Conservation (phyloP, 1,140 invertebrate genomes). For the Trichonephila inaurata region DNA sequence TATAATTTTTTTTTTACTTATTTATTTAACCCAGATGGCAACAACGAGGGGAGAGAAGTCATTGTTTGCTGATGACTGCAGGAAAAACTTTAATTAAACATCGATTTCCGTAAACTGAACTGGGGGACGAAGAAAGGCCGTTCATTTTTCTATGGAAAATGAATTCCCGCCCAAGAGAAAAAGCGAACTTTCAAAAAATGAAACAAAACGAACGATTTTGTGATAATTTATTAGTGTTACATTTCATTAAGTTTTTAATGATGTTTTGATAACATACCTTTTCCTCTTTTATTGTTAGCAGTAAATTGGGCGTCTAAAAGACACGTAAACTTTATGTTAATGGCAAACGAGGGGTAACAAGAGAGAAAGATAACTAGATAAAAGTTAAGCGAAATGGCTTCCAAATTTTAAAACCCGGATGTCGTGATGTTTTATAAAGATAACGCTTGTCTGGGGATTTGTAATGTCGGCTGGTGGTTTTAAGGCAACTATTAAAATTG, state of each 20-base stretch:
- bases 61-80: neutral
- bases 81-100: conserved; percentile 32
- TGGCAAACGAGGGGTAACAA: neutral
- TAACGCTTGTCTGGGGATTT: neutral
- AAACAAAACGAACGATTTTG: neutral
- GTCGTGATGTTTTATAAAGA: neutral
- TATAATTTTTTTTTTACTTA: neutral
- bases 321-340: conserved; percentile 1
- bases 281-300: neutral
- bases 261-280: conserved; percentile 31
- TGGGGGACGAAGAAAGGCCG: neutral
- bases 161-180: too few relatives aligned
- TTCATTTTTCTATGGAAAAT: neutral
- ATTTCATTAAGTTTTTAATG: conserved; percentile 31
- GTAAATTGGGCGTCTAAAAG: conserved; percentile 25
- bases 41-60: neutral
- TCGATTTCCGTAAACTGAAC: neutral
- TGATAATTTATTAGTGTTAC: conserved; percentile 39
- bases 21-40: neutral
- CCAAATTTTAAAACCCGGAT: conserved; percentile 13
- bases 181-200: neutral
- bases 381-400: conserved; percentile 15
- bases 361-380: conserved; percentile 2
- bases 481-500: neutral
- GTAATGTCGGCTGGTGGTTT: neutral